Conservation (phyloP, 2,797 vertebrate species). For the Pitangus sulphuratus region DNA sequence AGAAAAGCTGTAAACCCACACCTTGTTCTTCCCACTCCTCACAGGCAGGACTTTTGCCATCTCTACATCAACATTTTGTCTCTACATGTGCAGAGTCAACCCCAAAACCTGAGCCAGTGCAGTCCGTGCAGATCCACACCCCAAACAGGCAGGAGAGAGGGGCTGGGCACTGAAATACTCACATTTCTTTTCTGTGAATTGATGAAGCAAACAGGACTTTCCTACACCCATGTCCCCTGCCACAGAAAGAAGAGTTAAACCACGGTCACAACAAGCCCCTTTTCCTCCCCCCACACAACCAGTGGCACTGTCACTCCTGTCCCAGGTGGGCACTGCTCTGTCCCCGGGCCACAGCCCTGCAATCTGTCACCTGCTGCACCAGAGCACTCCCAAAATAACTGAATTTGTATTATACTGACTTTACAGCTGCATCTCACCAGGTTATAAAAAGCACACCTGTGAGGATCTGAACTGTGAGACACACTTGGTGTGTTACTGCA, state of each 20-base stretch:
- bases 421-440: background rate
- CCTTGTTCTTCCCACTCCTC: background rate
- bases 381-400: background rate
- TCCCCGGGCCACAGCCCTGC: background rate
- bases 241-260: slow-evolving; percentile 42
- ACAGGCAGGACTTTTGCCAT: background rate
- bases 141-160: background rate
- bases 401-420: background rate
- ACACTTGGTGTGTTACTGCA: background rate
- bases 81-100: background rate
- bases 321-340: background rate
- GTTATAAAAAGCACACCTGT: background rate
- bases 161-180: slow-evolving; percentile 74
- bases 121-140: background rate
- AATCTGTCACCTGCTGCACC: background rate
- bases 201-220: slow-evolving; percentile 99
- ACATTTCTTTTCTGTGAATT: slow-evolving; percentile 99
- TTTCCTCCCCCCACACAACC: background rate
- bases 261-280: background rate
- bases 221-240: slow-evolving; percentile 98
- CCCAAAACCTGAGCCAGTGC: background rate
- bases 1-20: background rate
- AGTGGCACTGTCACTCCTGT: background rate
- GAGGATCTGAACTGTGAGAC: background rate
- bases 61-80: background rate